Evolutionary conservation across 2,797 vertebrate genomes (phyloP), one percentile per base, ranked within the genome.

Genomic region (Aldrovandia affinis): DNA sequence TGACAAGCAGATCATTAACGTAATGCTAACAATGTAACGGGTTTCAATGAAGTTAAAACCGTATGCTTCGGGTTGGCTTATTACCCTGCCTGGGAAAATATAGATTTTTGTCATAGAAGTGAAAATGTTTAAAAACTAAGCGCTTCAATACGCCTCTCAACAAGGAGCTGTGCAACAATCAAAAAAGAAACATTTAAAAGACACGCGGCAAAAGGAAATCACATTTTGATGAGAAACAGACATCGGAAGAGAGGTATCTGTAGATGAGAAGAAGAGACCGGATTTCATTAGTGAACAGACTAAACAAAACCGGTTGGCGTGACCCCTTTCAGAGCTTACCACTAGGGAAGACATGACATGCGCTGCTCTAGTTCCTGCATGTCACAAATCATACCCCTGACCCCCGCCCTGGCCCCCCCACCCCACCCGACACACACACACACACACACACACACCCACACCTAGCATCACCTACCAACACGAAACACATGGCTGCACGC

Each of bases 401-500:
- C n/a, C n/a, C n/a, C n/a, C n/a, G n/a, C n/a, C n/a, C n/a, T n/a
- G n/a, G n/a, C n/a, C n/a, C 47, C 59, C 20, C 28, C 18, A 20
- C 68, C 36, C 54, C 52, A 80, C 61, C 57, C 20, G 47, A 39
- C n/a, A n/a, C n/a, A n/a, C n/a, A n/a, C n/a, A n/a, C n/a, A n/a
- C n/a, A n/a, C n/a, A n/a, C n/a, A n/a, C n/a, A n/a, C n/a, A n/a
- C n/a, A n/a, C n/a, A n/a, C 73, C 77, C 44, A 70, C 39, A 12
- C 6, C 28, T 83, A 86, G 85, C 85, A 91, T 91, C 89, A 83
- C 88, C 86, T 88, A 83, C 89, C 89, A 91, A 91, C 89, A 59
- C 68, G 25, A 50, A 80, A 88, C 83, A 90, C 86, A 87, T 80
- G 68, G 81, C 75, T 33, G 83, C 59, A 81, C 83, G 85, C 87